Evolutionary conservation across 2,113 vertebrate species (phyloP), one percentile per base, ranked within the genome.

Genomic region (Pavo muticus): DNA sequence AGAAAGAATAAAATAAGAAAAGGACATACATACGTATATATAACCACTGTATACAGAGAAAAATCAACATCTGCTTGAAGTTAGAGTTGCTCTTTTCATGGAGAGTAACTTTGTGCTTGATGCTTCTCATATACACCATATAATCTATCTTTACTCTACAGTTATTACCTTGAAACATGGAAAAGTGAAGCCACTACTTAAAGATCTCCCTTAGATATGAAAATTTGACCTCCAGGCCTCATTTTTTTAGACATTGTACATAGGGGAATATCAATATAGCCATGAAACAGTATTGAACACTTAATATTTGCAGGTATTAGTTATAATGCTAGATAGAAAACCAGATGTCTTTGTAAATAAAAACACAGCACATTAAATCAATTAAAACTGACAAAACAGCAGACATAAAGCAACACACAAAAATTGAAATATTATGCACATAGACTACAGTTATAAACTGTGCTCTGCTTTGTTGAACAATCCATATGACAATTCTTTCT

Each of bases 11-110:
- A 45, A 14, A 2, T 70, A 77, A 81, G 20, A 80, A 87, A 78
- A 0, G 0, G 6, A 19, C n/a, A 15, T 45, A 57, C n/a, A 25
- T 40, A 57, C n/a, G 21, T 40, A 44, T 23, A 30, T 3, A 50
- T 24, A 65, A 6, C 24, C 6, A 48, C 10, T 2, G 48, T 21
- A 68, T 30, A 83, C 2, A 64, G 35, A 86, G 18, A 78, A 5
- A 69, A 71, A 72, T 44, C 19, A 83, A 47, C 30, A 32, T 40
- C 37, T 64, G 11, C 69, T 67, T 59, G 63, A 74, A 78, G 64
- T 57, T 54, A 70, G 37, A 90, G 64, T 29, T 64, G 63, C 35
- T 44, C 17, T 92, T 70, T 70, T 25, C 24, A 3, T 37, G 35
- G 23, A 9, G 44, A 85, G 12, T 35, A 78, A 84, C 15, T 72